These are phyloP conservation scores for Apaloderma vittatum DNA, from an alignment of 2,113 vertebrate species.

Conservation along the genomic window DNA sequence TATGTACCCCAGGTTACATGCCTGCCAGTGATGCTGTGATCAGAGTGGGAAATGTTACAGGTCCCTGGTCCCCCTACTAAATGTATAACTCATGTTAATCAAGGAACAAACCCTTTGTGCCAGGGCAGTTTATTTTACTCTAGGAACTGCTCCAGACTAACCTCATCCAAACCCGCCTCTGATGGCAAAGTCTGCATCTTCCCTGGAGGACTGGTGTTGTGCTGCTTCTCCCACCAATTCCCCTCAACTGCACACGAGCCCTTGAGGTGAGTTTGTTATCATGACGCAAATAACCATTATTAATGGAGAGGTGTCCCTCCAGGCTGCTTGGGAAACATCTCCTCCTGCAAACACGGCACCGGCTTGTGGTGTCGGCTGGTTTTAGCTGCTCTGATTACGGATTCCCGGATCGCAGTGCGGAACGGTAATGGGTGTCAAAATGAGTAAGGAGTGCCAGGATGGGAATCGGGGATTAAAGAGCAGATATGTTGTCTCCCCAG, in stretches of 20 bases:
- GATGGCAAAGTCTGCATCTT: not conserved
- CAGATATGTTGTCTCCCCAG: not conserved
- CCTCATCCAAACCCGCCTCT: not conserved
- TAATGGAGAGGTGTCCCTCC: not conserved
- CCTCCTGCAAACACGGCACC: not conserved
- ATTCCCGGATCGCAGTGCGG: accelerated
- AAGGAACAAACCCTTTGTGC: not conserved
- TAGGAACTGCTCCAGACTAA: not conserved
- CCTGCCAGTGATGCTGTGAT: not conserved
- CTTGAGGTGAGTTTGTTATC: slow-evolving; percentile 20
- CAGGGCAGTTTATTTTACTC: not conserved
- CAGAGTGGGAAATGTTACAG: not conserved
- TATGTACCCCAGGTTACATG: not conserved
- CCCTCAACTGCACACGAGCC: not conserved
- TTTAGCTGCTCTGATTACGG: not conserved
- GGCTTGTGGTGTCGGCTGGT: not conserved
- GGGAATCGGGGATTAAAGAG: not conserved
- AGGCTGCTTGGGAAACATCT: not conserved
- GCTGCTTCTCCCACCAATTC: not conserved
- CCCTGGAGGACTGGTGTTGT: not conserved
- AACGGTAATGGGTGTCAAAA: not conserved
- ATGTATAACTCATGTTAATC: not conserved
- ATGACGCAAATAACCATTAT: accelerated
- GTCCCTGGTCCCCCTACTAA: not conserved
- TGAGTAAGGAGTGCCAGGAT: not conserved